These are phyloP conservation scores for Hemicordylus capensis DNA, from an alignment of 2,113 vertebrate genomes.

Conservation along the genomic window DNA sequence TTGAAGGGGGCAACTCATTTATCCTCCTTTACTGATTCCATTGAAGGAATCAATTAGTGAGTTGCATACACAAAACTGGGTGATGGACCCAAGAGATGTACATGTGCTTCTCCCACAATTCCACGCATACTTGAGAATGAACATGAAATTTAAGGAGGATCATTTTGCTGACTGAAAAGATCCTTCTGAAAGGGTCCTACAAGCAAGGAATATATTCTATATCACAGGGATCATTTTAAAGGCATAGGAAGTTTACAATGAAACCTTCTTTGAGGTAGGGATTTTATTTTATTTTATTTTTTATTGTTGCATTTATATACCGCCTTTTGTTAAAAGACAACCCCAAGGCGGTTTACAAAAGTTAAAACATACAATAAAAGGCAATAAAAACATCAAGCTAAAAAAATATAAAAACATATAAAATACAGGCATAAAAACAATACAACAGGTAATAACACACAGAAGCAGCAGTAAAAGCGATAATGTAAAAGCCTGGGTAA, in stretches of 20 bases:
- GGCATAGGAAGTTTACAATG: too few species aligned
- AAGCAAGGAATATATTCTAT: background rate
- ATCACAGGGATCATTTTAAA: background rate
- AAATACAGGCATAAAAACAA: too few species aligned
- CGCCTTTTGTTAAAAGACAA: too few species aligned
- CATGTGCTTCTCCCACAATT: background rate
- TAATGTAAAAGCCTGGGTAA: too few species aligned
- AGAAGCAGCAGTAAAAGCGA: background rate
- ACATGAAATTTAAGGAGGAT: background rate
- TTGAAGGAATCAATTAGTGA: conserved; percentile 21
- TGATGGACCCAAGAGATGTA: conserved; percentile 30
- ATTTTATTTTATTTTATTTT: too few species aligned
- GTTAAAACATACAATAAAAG: too few species aligned
- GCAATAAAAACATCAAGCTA: too few species aligned
- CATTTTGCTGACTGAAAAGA: background rate
- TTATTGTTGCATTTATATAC: too few species aligned
- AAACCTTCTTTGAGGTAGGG: too few species aligned
- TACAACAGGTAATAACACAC: too few species aligned
- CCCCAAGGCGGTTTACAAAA: too few species aligned
- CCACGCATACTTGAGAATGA: background rate
- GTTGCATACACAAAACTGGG: conserved; percentile 1
- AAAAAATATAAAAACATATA: too few species aligned
- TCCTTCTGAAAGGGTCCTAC: background rate
- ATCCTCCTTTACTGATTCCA: background rate
- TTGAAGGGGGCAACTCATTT: conserved; percentile 23